A percentile compares a stretch with the other conserved stretches of the same genome.
phyloP scores from a whole-genome alignment of 2,888 invertebrate genomes.

The Hermodice carunculata region DNA sequence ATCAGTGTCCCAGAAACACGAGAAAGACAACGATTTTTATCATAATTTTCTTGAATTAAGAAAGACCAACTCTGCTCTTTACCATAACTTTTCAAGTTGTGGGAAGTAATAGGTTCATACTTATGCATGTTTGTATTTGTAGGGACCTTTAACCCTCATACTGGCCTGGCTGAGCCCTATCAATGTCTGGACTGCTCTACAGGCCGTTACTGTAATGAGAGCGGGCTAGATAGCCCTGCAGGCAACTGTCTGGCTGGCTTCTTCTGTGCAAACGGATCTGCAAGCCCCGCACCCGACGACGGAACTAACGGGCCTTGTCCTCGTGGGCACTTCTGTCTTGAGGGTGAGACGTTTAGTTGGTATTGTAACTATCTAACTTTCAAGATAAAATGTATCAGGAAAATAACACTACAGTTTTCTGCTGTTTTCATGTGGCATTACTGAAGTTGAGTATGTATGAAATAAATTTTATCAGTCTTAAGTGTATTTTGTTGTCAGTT shows the following conservation, averaged over 20 bases:
- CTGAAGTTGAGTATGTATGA: too few relatives aligned
- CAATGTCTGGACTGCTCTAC: slow-evolving; percentile 58
- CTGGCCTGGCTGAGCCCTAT: slow-evolving; percentile 38
- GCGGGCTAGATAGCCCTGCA: slow-evolving; percentile 52
- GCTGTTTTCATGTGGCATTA: too few relatives aligned
- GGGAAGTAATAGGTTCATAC: background rate
- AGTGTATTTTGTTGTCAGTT: too few relatives aligned
- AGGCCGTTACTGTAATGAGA: slow-evolving; percentile 59
- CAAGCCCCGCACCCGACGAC: slow-evolving; percentile 54
- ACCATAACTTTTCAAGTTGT: too few relatives aligned
- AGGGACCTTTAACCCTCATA: slow-evolving; percentile 61
- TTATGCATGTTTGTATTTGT: slow-evolving; percentile 16
- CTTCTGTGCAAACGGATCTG: slow-evolving; percentile 56
- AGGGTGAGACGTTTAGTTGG: slow-evolving; percentile 45
- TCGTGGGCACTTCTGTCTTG: slow-evolving; percentile 59
- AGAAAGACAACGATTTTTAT: too few relatives aligned
- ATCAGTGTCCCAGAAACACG: too few relatives aligned
- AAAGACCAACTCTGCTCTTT: too few relatives aligned
- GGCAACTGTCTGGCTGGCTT: slow-evolving; percentile 62
- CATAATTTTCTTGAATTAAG: too few relatives aligned
- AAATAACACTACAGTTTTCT: too few relatives aligned
- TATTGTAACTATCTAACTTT: background rate
- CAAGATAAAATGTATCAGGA: background rate
- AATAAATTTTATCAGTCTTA: background rate
- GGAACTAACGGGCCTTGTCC: slow-evolving; percentile 62